phyloP scores from a whole-genome alignment of 2,113 vertebrate genomes.

The Dipodomys ordii region DNA sequence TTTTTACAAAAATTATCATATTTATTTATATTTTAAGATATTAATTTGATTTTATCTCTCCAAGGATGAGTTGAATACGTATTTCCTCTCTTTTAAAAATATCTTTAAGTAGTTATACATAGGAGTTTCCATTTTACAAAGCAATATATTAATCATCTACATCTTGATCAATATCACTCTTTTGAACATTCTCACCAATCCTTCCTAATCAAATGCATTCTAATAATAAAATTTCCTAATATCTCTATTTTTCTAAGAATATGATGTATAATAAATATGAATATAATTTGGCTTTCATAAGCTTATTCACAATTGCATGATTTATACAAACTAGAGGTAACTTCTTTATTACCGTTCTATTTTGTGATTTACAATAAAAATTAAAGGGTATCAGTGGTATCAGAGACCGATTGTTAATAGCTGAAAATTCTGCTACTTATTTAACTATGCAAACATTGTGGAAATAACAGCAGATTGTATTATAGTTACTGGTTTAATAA shows the following conservation, averaged over 20 bases:
- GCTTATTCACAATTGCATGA: background rate
- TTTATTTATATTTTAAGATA: no score
- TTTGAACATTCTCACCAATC: no score
- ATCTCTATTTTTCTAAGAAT: background rate
- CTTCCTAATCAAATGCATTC: background rate
- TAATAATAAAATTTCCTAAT: background rate
- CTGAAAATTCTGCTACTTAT: background rate
- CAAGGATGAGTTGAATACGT: no score
- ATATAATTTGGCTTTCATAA: background rate
- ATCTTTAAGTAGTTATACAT: no score
- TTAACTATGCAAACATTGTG: background rate
- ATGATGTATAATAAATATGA: no score
- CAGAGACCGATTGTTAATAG: background rate
- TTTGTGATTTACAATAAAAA: background rate
- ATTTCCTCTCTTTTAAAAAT: no score
- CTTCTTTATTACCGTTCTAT: background rate
- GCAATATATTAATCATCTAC: no score
- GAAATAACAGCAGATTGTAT: slow-evolving; percentile 41
- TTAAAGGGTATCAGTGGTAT: background rate
- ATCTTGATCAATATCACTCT: no score
- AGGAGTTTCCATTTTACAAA: no score
- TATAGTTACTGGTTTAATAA: background rate
- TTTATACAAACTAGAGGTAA: background rate
- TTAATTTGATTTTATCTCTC: no score
- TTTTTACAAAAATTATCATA: no score